These are phyloP conservation scores for Aleadryas rufinucha DNA, from an alignment of 2,113 vertebrate genomes.

Conservation along the genomic window DNA sequence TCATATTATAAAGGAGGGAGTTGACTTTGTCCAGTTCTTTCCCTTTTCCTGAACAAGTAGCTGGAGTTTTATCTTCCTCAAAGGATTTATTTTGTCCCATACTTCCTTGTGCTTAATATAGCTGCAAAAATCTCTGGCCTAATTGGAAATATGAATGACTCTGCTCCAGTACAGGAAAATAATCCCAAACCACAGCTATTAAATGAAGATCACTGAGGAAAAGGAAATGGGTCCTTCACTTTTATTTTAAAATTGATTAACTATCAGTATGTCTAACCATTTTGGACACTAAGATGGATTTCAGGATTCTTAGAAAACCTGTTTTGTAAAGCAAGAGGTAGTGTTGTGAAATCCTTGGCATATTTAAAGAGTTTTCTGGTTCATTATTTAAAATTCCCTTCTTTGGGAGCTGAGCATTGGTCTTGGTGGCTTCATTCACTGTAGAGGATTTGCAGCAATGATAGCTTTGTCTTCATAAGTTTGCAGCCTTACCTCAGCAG, in stretches of 20 bases:
- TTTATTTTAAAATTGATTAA: background rate
- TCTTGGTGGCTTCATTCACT: background rate
- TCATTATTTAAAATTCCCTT: background rate
- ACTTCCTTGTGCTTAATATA: background rate
- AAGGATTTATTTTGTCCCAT: conserved; percentile 1
- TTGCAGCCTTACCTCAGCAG: background rate
- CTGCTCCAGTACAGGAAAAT: background rate
- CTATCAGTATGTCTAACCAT: background rate
- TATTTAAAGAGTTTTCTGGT: background rate
- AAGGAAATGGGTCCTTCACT: background rate
- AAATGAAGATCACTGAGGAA: background rate
- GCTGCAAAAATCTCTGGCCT: background rate
- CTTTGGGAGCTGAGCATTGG: background rate
- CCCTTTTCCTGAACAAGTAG: background rate
- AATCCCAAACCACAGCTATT: background rate
- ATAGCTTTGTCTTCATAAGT: background rate
- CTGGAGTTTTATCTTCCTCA: background rate
- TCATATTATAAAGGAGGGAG: background rate
- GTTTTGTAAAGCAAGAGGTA: background rate
- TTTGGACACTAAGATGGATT: background rate
- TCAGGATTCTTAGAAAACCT: background rate
- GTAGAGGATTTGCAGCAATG: background rate
- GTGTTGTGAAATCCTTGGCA: background rate
- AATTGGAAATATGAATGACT: background rate
- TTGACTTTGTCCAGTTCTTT: background rate